A percentile compares a stretch with the other conserved stretches of the same genome.
Evolutionary conservation across 2,888 invertebrate genomes (phyloP).

Genomic region (Seira ritae): DNA sequence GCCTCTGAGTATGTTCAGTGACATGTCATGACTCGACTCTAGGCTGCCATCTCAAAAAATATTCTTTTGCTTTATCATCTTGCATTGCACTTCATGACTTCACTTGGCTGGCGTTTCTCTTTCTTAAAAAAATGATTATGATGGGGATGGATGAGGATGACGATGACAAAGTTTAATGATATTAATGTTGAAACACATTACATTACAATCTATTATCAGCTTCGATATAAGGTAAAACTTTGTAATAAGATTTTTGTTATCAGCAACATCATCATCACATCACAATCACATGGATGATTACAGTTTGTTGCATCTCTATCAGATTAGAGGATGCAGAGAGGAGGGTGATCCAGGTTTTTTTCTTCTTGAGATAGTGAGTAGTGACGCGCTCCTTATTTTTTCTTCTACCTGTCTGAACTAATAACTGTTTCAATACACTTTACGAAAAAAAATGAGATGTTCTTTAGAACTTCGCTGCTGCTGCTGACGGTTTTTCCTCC

Average conservation of each 20-base stretch:
- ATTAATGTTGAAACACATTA: not conserved
- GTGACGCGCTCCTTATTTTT: slow-evolving; percentile 6
- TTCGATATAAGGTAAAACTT: slow-evolving; percentile 19
- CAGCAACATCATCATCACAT: slow-evolving; percentile 27
- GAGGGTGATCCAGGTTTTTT: slow-evolving; percentile 25
- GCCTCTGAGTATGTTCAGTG: not conserved
- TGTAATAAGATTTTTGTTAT: slow-evolving; percentile 31
- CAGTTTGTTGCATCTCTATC: slow-evolving; percentile 23
- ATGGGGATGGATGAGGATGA: slow-evolving; percentile 7
- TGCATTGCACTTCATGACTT: no score
- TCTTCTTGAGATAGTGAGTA: not conserved
- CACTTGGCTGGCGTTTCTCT: not conserved
- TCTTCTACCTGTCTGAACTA: slow-evolving; percentile 50
- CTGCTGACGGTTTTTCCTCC: slow-evolving; percentile 42
- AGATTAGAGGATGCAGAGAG: not conserved
- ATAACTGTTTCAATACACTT: slow-evolving; percentile 47
- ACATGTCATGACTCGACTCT: not conserved
- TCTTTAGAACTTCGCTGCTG: not conserved
- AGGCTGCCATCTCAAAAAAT: no score
- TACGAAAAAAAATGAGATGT: slow-evolving; percentile 33
- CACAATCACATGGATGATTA: slow-evolving; percentile 1
- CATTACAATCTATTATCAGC: slow-evolving; percentile 5
- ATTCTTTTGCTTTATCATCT: not conserved
- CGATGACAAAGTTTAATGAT: not conserved
- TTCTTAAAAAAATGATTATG: not conserved